Base-by-base conservation (phyloP, 2,888 invertebrate genomes). In the Trichogramma dendrolimi region DNA sequence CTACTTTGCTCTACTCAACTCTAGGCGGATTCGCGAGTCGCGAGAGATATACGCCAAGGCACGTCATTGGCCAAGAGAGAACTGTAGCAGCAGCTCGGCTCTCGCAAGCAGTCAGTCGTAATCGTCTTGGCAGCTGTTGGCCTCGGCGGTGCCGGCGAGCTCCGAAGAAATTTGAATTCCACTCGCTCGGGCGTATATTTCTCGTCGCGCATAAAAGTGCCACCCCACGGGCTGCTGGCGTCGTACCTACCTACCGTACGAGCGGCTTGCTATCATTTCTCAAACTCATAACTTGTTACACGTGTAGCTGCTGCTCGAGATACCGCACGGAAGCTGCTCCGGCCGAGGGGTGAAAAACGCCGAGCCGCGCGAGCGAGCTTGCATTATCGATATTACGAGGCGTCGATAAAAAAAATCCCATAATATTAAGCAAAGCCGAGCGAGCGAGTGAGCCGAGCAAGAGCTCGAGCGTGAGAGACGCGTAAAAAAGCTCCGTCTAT, bases 331-430 rank as follows among this genome's bases (percentile, higher is more conserved):
- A 10, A 46, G 41, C 44, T 4, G 6, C 38, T 14, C 14, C 48
- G 40, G 59, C 49, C 60, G 61, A 54, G 66, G 59, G 43, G 58
- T 55, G 55, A 47, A n/a, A 52, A 60, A 48, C 60, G 27, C 27
- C 27, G 27, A 27, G 27, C 27, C 27, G 2, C 1, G 53, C 52
- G 50, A 11, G 67, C 63, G 61, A 67, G 70, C 73, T 73, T 74
- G 74, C 78, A 77, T 78, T 78, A 78, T 78, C 78, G 76, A 78
- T 78, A 78, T 78, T 78, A 78, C 78, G 76, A 76, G 74, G 72
- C 74, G 75, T 72, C 77, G 77, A 78, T 78, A 78, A 78, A 78
- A 78, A 76, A 76, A 78, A 65, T 76, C 75, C 75, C 78, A 77
- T 78, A 77, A 78, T 78, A 78, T 78, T 78, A 77, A 75, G 72